Base-by-base conservation (phyloP, 2,888 invertebrate genomes). In the Notocelia uddmanniana region DNA sequence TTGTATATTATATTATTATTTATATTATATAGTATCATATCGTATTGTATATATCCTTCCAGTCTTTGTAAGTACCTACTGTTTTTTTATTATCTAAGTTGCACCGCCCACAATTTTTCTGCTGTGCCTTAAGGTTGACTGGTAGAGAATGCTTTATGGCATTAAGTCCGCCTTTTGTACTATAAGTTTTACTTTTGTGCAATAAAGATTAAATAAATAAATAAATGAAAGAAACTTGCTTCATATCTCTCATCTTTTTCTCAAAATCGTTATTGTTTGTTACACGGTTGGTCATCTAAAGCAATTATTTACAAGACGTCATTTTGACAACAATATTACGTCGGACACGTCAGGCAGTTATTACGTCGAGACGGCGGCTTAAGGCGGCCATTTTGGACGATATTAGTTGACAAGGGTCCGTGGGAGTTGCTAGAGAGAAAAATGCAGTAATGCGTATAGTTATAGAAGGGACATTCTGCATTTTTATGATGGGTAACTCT, bases 401-500 rank as follows among this genome's bases (percentile, higher is more conserved):
- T 59, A 45, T 41, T 59, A 59, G 41, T 23, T 59, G 59, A 59
- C 59, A 41, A 59, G 59, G 59, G 59, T 59, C 57, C 19, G n/a
- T 41, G 41, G 59, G 5, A 26, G n/a, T 45, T 8, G n/a, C n/a
- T 19, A 13, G 5, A 0, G n/a, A 19, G 11, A 37, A 37, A 58
- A 58, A 58, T 19, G 58, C 58, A 21, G 8, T 58, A 58, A 58
- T 37, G 2, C 13, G n/a, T n/a, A 10, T 21, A 18, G 19, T 5
- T 6, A 15, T 54, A 1, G 3, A 23, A 21, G 54, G 8, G n/a
- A 1, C n/a, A 45, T n/a, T 1, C 1, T 41, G 15, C 15, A 5
- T 0, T 31, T 45, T n/a, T n/a, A 45, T n/a, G 0, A 45, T 13
- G n/a, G n/a, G 45, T n/a, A 6, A 45, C n/a, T n/a, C 15, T n/a